Conservation (phyloP, 2,113 vertebrate species). For the Zosterops lateralis region DNA sequence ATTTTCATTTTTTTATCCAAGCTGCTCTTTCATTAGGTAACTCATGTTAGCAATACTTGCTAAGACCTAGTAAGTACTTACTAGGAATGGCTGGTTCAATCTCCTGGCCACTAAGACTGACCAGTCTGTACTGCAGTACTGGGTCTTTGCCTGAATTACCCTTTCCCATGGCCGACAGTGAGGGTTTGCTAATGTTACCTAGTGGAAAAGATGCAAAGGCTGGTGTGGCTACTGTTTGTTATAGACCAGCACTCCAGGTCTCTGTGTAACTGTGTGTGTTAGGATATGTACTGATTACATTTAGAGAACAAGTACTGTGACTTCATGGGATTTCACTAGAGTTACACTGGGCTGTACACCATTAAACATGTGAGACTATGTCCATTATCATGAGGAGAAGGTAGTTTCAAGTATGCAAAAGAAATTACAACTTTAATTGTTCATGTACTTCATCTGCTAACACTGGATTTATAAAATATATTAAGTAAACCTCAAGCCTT, state of each 20-base stretch:
- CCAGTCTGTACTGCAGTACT: not conserved
- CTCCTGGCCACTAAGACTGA: not conserved
- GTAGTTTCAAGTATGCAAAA: not conserved
- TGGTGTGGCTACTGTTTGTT: not conserved
- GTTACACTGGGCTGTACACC: not conserved
- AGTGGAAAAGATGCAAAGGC: not conserved
- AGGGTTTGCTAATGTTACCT: fast-evolving
- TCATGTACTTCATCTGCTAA: not conserved
- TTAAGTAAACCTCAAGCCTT: not conserved
- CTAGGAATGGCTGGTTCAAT: not conserved
- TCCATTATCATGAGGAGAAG: not conserved
- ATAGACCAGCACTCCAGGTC: fast-evolving
- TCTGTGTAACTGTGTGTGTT: not conserved
- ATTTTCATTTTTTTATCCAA: not conserved
- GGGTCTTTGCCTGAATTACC: not conserved
- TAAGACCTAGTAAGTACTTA: not conserved
- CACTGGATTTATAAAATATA: not conserved
- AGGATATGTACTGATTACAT: not conserved
- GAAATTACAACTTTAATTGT: not conserved
- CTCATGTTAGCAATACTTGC: not conserved
- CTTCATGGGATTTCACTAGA: not conserved
- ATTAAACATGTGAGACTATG: not conserved
- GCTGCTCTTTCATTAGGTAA: not conserved
- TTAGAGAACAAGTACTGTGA: not conserved
- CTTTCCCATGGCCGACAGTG: not conserved